These are phyloP conservation scores for Camponotus vicinus DNA, from an alignment of 1,140 invertebrate genomes.

Conservation along the genomic window DNA sequence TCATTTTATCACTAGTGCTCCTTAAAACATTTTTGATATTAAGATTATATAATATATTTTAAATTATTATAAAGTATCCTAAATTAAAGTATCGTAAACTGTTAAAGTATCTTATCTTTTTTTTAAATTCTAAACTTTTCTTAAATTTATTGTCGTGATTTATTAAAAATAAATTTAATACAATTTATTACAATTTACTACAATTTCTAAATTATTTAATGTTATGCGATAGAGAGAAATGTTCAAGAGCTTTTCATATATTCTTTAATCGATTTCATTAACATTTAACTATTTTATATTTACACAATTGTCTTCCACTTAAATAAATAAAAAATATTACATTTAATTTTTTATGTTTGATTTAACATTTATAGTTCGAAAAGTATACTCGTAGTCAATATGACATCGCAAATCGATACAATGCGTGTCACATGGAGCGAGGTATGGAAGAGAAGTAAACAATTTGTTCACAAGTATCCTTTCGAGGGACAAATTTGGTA, in stretches of 20 bases:
- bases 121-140: not conserved
- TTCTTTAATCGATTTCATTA: not conserved
- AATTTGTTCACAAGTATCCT: constrained; percentile 90
- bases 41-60: not conserved
- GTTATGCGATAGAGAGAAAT: not conserved
- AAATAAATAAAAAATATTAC: not conserved
- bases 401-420: constrained; percentile 89
- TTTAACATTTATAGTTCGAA: constrained; percentile 83
- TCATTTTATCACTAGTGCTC: not conserved
- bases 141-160: not conserved
- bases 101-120: too few species aligned
- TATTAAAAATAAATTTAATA: too few species aligned
- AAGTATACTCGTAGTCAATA: constrained; percentile 91
- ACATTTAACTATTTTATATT: not conserved
- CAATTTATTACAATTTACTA: too few species aligned
- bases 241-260: not conserved
- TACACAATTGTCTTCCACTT: not conserved
- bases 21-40: not conserved
- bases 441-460: constrained; percentile 90
- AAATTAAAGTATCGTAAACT: too few species aligned
- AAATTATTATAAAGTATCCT: not conserved
- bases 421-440: constrained; percentile 93
- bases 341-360: not conserved
- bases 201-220: not conserved
- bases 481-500: constrained; percentile 94